Evolutionary conservation across 2,888 invertebrate species (phyloP).

Genomic region (Ischnura elegans): DNA sequence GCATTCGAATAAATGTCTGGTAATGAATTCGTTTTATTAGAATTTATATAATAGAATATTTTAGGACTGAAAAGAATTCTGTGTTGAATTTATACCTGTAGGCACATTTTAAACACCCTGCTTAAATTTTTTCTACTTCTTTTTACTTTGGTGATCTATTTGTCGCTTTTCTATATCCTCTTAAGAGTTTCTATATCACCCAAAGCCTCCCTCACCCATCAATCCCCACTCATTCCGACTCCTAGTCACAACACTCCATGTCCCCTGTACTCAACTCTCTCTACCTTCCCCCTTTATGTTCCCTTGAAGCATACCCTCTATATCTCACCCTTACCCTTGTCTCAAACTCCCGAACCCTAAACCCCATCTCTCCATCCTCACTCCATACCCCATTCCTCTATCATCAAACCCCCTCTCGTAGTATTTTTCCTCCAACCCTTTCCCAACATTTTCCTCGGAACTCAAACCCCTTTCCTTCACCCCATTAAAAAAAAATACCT

Average conservation of each 20-base stretch:
- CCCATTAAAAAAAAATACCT: not conserved
- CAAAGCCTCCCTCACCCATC: not conserved
- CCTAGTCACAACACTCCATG: not conserved
- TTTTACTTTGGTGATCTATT: no score
- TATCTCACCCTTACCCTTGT: not conserved
- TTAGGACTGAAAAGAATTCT: no score
- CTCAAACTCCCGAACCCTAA: not conserved
- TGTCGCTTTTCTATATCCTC: not conserved
- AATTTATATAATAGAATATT: no score
- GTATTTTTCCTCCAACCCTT: not conserved
- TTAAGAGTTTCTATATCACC: not conserved
- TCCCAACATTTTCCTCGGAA: conserved; percentile 32
- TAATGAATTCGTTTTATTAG: no score
- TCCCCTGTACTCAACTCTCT: not conserved
- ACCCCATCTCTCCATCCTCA: not conserved
- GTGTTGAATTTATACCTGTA: no score
- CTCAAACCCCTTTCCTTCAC: not conserved
- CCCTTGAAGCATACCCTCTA: not conserved
- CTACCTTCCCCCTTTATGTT: not conserved
- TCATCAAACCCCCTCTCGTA: not conserved
- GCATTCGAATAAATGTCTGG: no score
- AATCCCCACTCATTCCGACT: not conserved
- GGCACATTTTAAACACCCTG: no score
- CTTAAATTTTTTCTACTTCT: no score
- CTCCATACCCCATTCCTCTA: not conserved